Evolutionary conservation across 2,888 invertebrate species (phyloP), one percentile per base, ranked within the genome.

Genomic region (Pandemis heparana): DNA sequence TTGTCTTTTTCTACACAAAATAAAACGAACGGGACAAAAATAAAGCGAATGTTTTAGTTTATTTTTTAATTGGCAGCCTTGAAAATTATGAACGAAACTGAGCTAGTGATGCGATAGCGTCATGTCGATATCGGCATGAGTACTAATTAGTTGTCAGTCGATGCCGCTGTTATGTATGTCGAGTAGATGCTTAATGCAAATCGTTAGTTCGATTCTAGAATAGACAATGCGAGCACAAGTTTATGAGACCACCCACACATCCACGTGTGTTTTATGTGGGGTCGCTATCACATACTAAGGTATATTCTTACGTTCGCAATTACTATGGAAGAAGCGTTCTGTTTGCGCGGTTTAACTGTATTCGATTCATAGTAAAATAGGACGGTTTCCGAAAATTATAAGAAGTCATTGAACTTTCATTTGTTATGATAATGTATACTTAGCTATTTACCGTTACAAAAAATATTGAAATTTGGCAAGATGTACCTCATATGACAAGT

Each of bases 201-300:
- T 94, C 88, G 89, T 90, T 89, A 92, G 92, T 92, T 92, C 93
- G 92, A 92, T 92, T 86, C 90, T 88, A 89, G 93, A 94, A 94
- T 94, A 93, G 91, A 91, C 92, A 94, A 93, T 94, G 92, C 83
- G 91, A 89, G 78, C 82, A 82, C 83, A 87, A 88, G 86, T 92
- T 92, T 92, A 92, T 91, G 85, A 87, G 94, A 92, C 93, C 94
- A 94, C 93, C 92, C 92, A 89, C 89, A 89, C 85, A 86, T 87
- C 79, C 82, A 78, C 79, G 82, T 83, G 82, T 81, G 77, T 84
- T 83, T 78, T 79, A 77, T 65, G 73, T 74, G 73, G 64, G 73
- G 64, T 74, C 73, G 69, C 64, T 69, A 74, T 74, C 64, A 69
- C 69, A 69, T 64, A 65, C 48, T 48, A 32, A 67, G 16, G 63